These are phyloP conservation scores for Drosophila infuscata DNA, from an alignment of 2,888 invertebrate genomes.

Conservation along the genomic window DNA sequence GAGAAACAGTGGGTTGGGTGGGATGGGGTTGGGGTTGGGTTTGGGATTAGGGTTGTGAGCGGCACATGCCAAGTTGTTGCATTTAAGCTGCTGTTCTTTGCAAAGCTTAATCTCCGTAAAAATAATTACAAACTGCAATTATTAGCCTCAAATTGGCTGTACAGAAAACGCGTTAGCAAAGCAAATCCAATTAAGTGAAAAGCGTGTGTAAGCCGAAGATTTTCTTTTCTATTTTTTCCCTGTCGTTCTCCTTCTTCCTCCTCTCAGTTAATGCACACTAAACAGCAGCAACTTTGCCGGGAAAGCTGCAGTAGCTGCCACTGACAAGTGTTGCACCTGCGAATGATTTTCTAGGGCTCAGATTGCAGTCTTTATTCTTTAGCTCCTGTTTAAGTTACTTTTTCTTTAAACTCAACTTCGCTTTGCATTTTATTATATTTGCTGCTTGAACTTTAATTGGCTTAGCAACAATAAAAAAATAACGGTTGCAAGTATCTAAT, in stretches of 20 bases:
- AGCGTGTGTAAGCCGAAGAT: slow-evolving; percentile 73
- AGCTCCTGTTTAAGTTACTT: not conserved
- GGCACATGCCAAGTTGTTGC: slow-evolving; percentile 17
- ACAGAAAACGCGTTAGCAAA: slow-evolving; percentile 46
- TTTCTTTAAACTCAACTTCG: not conserved
- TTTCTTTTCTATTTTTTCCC: slow-evolving; percentile 29
- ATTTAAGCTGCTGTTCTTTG: slow-evolving; percentile 45
- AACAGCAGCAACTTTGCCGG: slow-evolving; percentile 42
- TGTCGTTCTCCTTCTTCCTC: not conserved
- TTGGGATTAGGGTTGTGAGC: not conserved
- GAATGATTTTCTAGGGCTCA: slow-evolving; percentile 21
- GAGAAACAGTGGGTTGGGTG: not conserved
- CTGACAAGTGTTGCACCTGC: slow-evolving; percentile 43
- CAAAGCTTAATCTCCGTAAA: slow-evolving; percentile 53
- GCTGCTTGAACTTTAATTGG: slow-evolving; percentile 65
- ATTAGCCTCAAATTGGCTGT: slow-evolving; percentile 58
- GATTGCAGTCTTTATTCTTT: not conserved
- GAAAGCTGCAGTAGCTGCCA: slow-evolving; percentile 35
- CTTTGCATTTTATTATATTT: slow-evolving; percentile 41
- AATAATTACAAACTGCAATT: slow-evolving; percentile 79
- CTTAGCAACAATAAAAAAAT: slow-evolving; percentile 51
- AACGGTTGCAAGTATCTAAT: slow-evolving; percentile 40
- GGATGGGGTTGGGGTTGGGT: not conserved
- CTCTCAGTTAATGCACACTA: slow-evolving; percentile 53
- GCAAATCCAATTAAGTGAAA: slow-evolving; percentile 78